phyloP scores from a whole-genome alignment of 1,140 invertebrate species.

The Drosophila sproati region DNA sequence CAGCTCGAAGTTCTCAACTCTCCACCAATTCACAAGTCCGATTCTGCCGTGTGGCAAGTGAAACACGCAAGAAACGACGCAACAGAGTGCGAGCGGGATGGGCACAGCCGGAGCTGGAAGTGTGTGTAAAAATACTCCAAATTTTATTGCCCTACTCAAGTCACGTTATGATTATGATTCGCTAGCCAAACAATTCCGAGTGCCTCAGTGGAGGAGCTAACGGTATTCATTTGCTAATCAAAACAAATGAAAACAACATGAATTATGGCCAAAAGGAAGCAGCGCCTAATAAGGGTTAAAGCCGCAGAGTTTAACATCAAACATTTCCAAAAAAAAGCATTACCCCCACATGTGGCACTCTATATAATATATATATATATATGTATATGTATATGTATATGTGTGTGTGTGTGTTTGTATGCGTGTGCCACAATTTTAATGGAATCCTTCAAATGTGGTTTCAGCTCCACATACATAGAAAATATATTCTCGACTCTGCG shows the following conservation, averaged over 20 bases:
- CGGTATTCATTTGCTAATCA: slow-evolving; percentile 76
- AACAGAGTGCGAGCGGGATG: slow-evolving; percentile 34
- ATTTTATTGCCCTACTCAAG: slow-evolving; percentile 70
- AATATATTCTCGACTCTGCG: slow-evolving; percentile 21
- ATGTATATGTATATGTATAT: too few relatives aligned
- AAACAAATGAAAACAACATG: slow-evolving; percentile 82
- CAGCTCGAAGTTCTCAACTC: slow-evolving; percentile 20
- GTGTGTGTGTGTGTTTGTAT: slow-evolving; percentile 19
- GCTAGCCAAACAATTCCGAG: slow-evolving; percentile 45
- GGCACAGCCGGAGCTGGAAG: background rate
- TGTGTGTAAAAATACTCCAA: slow-evolving; percentile 57
- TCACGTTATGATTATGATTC: slow-evolving; percentile 79
- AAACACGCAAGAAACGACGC: slow-evolving; percentile 62
- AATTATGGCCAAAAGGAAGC: slow-evolving; percentile 62
- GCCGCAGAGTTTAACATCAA: slow-evolving; percentile 65
- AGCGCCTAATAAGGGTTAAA: slow-evolving; percentile 77
- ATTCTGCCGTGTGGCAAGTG: slow-evolving; percentile 64
- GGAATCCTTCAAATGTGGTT: slow-evolving; percentile 72
- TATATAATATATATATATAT: too few relatives aligned
- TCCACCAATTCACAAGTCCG: slow-evolving; percentile 63
- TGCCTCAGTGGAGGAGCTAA: slow-evolving; percentile 35
- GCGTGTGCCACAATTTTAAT: slow-evolving; percentile 60
- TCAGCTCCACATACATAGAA: slow-evolving; percentile 4
- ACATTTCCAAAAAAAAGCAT: slow-evolving; percentile 46
- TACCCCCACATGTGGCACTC: slow-evolving; percentile 32